Base-by-base conservation (phyloP, 2,888 invertebrate genomes). In the Argyresthia goedartella region DNA sequence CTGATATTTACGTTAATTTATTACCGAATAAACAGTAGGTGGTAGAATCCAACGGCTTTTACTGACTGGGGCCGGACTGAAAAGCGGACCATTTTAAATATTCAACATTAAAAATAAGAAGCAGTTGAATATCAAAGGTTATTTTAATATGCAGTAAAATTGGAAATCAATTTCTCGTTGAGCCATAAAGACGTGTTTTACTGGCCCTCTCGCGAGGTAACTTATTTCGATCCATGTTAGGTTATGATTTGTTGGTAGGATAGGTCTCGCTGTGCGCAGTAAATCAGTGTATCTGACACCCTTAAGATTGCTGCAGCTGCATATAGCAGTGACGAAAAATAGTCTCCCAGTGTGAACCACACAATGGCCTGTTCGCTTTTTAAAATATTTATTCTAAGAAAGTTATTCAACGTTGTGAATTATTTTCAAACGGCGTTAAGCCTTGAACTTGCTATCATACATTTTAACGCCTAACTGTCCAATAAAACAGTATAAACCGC, bases 61-160 rank as follows among this genome's bases (percentile, higher is more conserved):
- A 16, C 25, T 16, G 41, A 41, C 41, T 42, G 25, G 41, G 41
- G 15, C 16, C 47, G 11, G 11, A 8, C 15, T 36, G n/a, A 25
- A 42, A 50, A 50, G 35, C 13, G 14, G 25, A 13, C 41, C 36
- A 36, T 50, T 44, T 51, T 13, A 35, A 51, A 51, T 46, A 39
- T 45, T 25, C 9, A n/a, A 50, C 66, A 25, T 63, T 65, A 62
- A 65, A 70, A 71, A 73, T 73, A 75, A 75, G 68, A 64, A 70
- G 72, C 71, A 70, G 76, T 78, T 73, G 71, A 74, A 81, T 70
- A 70, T 75, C 58, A 78, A 76, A 79, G 75, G 77, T 78, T 80
- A 80, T 71, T 81, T 81, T 81, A 82, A 82, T 81, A 81, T 77
- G 80, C 78, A 81, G 74, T 84, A 80, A 82, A 81, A 80, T 77